Evolutionary conservation across 2,797 vertebrate genomes (phyloP).

Genomic region (Hemibagrus guttatus): DNA sequence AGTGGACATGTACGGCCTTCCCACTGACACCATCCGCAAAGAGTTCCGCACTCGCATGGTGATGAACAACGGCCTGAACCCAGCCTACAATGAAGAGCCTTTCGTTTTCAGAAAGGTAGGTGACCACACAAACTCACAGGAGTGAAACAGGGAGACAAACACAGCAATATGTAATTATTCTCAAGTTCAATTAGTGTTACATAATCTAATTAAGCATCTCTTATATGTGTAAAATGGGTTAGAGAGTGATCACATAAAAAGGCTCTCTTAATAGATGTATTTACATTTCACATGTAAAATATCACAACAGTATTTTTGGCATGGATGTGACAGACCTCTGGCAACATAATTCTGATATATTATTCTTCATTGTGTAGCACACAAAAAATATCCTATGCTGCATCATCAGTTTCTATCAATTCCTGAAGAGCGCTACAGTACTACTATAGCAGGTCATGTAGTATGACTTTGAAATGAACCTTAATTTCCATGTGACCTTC

Average conservation of each 20-base stretch:
- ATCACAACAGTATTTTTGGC: neutral
- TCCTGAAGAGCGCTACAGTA: neutral
- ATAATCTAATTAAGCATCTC: constrained; percentile 41
- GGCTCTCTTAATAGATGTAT: neutral
- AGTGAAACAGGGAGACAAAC: neutral
- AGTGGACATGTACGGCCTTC: constrained; percentile 97
- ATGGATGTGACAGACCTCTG: neutral
- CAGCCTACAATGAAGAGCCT: constrained; percentile 96
- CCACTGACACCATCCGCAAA: constrained; percentile 96
- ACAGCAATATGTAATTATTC: constrained; percentile 21
- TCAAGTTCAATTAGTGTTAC: constrained; percentile 20
- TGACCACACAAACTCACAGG: neutral
- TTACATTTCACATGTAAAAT: constrained; percentile 13
- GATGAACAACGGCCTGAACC: constrained; percentile 99
- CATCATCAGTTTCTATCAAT: neutral
- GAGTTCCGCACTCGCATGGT: constrained; percentile 98
- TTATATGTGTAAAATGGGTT: constrained; percentile 30
- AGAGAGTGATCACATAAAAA: constrained; percentile 13
- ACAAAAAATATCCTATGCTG: neutral
- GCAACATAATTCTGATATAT: neutral
- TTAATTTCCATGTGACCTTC: neutral
- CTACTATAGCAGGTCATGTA: neutral
- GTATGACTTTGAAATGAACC: neutral
- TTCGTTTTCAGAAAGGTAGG: constrained; percentile 97
- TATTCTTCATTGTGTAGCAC: neutral